These are phyloP conservation scores for Alligator mississippiensis DNA, from an alignment of 2,113 vertebrate species.

Conservation along the genomic window DNA sequence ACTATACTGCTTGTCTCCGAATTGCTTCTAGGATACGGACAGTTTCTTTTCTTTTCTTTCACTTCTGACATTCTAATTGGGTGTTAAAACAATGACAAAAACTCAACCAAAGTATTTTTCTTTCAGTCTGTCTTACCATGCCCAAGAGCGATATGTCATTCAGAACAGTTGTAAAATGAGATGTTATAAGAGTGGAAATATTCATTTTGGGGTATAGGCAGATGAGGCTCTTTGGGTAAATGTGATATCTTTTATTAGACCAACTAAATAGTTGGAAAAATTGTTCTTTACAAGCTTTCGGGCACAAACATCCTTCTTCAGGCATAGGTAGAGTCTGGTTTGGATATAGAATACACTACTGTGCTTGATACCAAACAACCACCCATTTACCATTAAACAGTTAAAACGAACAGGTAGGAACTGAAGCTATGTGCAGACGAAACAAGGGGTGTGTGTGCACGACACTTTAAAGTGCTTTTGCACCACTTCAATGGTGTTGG, in stretches of 20 bases:
- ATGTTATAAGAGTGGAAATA: neutral
- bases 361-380: rapidly evolving
- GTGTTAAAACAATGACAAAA: neutral
- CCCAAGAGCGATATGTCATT: neutral
- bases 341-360: neutral
- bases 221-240: no score
- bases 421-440: neutral
- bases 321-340: no score
- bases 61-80: rapidly evolving
- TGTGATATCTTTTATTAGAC: no score
- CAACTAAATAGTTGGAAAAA: no score
- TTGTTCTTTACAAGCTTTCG: no score
- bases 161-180: rapidly evolving
- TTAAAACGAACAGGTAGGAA: neutral
- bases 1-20: neutral
- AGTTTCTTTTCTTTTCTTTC: rapidly evolving
- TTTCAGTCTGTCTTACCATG: neutral
- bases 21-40: neutral
- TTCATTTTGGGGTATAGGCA: rapidly evolving
- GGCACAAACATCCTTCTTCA: no score
- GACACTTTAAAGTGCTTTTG: no score
- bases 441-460: no score
- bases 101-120: neutral
- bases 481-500: no score
- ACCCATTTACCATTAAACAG: neutral